Percentiles rank a stretch among this genome's conserved stretches.
These are phyloP conservation scores for Molanna angustata DNA, from an alignment of 2,888 invertebrate genomes.

Conservation along the genomic window DNA sequence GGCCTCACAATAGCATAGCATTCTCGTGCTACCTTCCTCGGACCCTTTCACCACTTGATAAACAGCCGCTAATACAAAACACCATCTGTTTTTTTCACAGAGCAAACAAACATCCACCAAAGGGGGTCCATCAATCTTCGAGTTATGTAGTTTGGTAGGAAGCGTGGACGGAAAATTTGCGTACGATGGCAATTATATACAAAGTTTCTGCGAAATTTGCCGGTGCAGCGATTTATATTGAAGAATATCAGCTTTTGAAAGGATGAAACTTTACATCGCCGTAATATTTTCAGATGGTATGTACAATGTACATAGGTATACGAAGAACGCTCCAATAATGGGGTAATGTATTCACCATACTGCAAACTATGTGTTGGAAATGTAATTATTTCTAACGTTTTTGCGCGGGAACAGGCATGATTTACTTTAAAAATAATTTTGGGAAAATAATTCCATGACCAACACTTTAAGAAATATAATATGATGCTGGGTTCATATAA, in stretches of 20 bases:
- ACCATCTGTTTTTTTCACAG: conserved; percentile 29
- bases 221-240: conserved; percentile 18
- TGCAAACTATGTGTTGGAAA: too few relatives aligned
- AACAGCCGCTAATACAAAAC: conserved; percentile 28
- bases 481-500: too few relatives aligned
- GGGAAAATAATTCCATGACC: too few relatives aligned
- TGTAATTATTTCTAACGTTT: too few relatives aligned
- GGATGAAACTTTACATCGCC: not conserved
- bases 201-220: conserved; percentile 18
- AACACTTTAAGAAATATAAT: too few relatives aligned
- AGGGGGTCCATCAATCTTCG: conserved; percentile 31
- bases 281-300: not conserved
- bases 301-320: too few relatives aligned
- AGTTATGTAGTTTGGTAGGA: conserved; percentile 13
- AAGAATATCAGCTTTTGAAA: not conserved
- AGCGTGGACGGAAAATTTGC: conserved; percentile 29
- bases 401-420: too few relatives aligned
- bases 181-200: conserved; percentile 17
- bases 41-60: conserved; percentile 21
- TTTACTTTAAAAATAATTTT: too few relatives aligned
- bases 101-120: conserved; percentile 28
- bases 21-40: conserved; percentile 13
- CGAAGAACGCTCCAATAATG: too few relatives aligned
- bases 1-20: conserved; percentile 4
- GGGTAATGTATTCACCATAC: too few relatives aligned